These are phyloP conservation scores for Willowsia nigromaculata DNA, from an alignment of 2,888 invertebrate species.

Conservation along the genomic window DNA sequence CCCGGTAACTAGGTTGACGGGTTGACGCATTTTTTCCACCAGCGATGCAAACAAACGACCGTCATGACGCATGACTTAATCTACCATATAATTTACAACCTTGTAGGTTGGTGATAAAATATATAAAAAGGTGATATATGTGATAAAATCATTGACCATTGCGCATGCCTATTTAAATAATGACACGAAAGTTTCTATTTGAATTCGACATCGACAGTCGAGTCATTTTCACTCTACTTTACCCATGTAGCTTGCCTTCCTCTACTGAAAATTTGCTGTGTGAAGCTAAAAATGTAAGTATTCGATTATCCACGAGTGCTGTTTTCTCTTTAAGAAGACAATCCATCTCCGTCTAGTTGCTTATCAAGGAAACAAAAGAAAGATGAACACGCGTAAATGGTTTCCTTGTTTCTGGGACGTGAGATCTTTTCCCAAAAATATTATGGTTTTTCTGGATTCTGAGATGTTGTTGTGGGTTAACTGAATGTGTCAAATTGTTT, in stretches of 20 bases:
- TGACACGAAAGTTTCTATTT: too few species aligned
- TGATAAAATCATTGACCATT: not conserved
- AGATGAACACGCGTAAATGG: not conserved
- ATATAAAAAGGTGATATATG: not conserved
- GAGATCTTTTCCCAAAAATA: slow-evolving; percentile 18
- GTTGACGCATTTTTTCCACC: too few species aligned
- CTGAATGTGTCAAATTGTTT: not conserved
- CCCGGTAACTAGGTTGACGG: too few species aligned
- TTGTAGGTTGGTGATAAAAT: not conserved
- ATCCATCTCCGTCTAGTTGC: slow-evolving; percentile 27
- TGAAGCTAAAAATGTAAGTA: not conserved
- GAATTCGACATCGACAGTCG: too few species aligned
- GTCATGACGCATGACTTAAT: slow-evolving; percentile 19
- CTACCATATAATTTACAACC: not conserved
- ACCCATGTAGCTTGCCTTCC: not conserved
- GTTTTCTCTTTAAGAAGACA: slow-evolving; percentile 9
- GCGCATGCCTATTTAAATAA: not conserved
- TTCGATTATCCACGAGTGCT: slow-evolving; percentile 24
- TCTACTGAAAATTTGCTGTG: not conserved
- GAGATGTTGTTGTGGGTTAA: not conserved
- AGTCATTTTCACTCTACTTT: not conserved
- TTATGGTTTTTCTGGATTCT: slow-evolving; percentile 21
- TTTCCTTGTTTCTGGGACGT: not conserved
- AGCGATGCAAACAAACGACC: not conserved
- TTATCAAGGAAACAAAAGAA: not conserved